Evolutionary conservation across 2,797 vertebrate genomes (phyloP), one percentile per base, ranked within the genome.

Genomic region (Gymnopithys bicolor): DNA sequence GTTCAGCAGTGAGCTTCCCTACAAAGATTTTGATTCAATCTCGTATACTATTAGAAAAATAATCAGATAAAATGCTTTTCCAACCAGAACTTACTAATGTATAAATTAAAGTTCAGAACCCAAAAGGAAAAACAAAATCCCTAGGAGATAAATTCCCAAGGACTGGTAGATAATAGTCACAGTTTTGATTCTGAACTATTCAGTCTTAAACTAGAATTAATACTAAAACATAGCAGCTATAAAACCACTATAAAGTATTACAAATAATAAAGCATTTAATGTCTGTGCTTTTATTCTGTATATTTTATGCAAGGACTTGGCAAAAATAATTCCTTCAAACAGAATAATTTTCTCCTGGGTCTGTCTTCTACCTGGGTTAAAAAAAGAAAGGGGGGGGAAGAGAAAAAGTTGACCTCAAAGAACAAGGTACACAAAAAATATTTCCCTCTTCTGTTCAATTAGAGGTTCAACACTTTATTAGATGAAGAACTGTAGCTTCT

Each of bases 351-450:
- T 77, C 15, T 73, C 30, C 22, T 19, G 10, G 2, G 32, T 63
- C 12, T 24, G 7, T n/a, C 16, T 84, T 69, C 3, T 33, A 39
- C 5, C 2, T 19, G 2, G 9, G 10, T 14, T 0, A 10, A 10
- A 32, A 25, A 35, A 43, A 5, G 9, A 14, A 13, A 25, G 5
- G 11, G 10, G 37, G 37, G 37, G 10, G 4, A 55, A 51, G 7
- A 67, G 5, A 74, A 70, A 69, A 53, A 46, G 2, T 3, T 71
- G 1, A 76, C 13, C 41, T 80, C 32, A 59, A 66, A 58, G 15
- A 76, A 59, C 8, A 86, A 48, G 10, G 21, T 32, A 27, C 7
- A 68, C 28, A 74, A 67, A 85, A 78, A 56, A 16, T 32, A 60
- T 45, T 71, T 82, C 10, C 18, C 37, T 60, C 46, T 53, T 24